These are phyloP conservation scores for Sminthurides aquaticus DNA, from an alignment of 2,888 invertebrate species.

Conservation along the genomic window DNA sequence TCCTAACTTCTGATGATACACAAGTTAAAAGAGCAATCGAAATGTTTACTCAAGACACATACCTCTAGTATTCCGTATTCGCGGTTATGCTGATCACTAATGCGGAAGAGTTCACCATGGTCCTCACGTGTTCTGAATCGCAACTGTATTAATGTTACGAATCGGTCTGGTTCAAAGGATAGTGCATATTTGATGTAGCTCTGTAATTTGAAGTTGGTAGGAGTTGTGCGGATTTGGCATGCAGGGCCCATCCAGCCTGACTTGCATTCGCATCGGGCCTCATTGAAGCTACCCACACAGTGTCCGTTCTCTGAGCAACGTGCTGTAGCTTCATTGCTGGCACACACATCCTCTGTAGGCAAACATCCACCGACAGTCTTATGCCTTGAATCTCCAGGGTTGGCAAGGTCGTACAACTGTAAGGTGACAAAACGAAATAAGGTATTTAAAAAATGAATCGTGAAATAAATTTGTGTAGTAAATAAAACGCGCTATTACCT, in stretches of 20 bases:
- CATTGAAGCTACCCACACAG: slow-evolving; percentile 82
- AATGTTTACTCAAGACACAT: slow-evolving; percentile 26
- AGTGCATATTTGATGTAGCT: slow-evolving; percentile 95
- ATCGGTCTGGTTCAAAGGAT: slow-evolving; percentile 86
- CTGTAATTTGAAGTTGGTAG: slow-evolving; percentile 84
- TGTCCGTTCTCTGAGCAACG: slow-evolving; percentile 90
- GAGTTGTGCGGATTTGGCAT: slow-evolving; percentile 75
- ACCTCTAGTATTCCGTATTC: slow-evolving; percentile 84
- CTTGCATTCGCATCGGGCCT: slow-evolving; percentile 73
- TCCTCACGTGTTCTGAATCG: slow-evolving; percentile 88
- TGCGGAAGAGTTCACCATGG: slow-evolving; percentile 86
- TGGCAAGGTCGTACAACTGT: slow-evolving; percentile 83
- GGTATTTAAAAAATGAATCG: too few relatives aligned
- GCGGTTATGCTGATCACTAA: slow-evolving; percentile 86
- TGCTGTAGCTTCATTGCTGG: slow-evolving; percentile 69
- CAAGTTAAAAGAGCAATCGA: background rate
- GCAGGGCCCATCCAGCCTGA: slow-evolving; percentile 92
- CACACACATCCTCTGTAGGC: slow-evolving; percentile 85
- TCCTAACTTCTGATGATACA: background rate
- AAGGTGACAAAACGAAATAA: slow-evolving; percentile 11
- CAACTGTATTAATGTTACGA: slow-evolving; percentile 84
- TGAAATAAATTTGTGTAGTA: too few relatives aligned
- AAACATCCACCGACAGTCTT: slow-evolving; percentile 85
- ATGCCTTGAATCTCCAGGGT: slow-evolving; percentile 71
- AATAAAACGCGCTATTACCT: too few relatives aligned